Conservation (phyloP, 2,888 invertebrate species). For the Drosophila recens region DNA sequence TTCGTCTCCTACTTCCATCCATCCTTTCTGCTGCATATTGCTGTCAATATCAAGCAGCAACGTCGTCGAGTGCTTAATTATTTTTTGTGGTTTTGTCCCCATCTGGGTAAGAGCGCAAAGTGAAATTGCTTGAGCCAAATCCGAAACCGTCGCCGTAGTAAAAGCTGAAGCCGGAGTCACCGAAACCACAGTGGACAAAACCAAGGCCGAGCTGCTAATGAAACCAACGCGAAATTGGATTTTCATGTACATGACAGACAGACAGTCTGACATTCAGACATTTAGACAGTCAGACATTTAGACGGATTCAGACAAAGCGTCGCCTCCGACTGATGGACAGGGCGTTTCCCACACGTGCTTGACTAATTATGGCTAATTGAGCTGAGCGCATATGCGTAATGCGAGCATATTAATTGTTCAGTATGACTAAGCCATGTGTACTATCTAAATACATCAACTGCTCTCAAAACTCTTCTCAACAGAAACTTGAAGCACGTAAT, state of each 20-base stretch:
- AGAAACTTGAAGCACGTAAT: constrained; percentile 47
- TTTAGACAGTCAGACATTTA: constrained; percentile 4
- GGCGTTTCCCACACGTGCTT: constrained; percentile 76
- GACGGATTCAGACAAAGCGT: constrained; percentile 31
- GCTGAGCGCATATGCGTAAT: constrained; percentile 71
- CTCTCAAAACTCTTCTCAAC: constrained; percentile 41
- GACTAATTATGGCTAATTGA: constrained; percentile 78
- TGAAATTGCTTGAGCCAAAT: constrained; percentile 67
- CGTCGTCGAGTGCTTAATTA: constrained; percentile 76
- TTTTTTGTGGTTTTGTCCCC: constrained; percentile 75
- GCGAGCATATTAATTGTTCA: constrained; percentile 70
- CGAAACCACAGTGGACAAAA: constrained; percentile 24
- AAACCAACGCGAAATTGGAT: constrained; percentile 77
- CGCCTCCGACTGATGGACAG: constrained; percentile 61
- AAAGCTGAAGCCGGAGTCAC: constrained; percentile 1
- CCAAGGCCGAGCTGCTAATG: constrained; percentile 68
- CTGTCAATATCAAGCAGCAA: constrained; percentile 75
- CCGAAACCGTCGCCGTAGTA: background rate
- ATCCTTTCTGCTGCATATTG: constrained; percentile 45
- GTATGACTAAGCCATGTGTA: constrained; percentile 34
- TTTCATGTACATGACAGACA: constrained; percentile 73
- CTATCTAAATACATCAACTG: constrained; percentile 45
- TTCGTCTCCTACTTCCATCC: constrained; percentile 1
- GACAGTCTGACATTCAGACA: constrained; percentile 30
- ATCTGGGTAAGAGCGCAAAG: constrained; percentile 48